phyloP scores from a whole-genome alignment of 2,797 vertebrate species.

The Sebastes umbrosus region DNA sequence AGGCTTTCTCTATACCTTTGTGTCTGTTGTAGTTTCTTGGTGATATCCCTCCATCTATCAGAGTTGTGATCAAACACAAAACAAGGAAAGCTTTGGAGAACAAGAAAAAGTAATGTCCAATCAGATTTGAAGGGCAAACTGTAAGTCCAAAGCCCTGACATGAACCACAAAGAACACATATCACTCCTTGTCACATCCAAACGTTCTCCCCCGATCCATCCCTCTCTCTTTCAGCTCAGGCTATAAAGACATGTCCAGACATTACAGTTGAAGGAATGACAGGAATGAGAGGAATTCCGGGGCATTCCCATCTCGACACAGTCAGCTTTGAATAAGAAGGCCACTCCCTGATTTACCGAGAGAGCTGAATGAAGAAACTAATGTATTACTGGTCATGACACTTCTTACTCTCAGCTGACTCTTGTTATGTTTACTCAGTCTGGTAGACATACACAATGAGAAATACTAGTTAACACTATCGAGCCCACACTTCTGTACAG shows the following conservation, averaged over 20 bases:
- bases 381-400: slow-evolving; percentile 3
- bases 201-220: neutral
- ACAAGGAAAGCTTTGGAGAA: neutral
- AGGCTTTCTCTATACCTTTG: neutral
- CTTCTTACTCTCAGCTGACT: neutral
- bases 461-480: neutral
- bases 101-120: neutral
- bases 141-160: neutral
- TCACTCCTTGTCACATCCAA: neutral
- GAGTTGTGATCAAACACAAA: neutral
- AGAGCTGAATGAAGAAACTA: slow-evolving; percentile 21
- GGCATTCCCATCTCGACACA: slow-evolving; percentile 77
- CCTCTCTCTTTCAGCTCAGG: slow-evolving; percentile 17
- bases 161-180: neutral
- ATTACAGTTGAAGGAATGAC: slow-evolving; percentile 74
- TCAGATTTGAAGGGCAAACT: neutral
- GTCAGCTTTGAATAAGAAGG: slow-evolving; percentile 46
- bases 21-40: neutral
- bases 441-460: neutral
- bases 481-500: neutral
- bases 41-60: neutral
- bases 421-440: neutral
- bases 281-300: slow-evolving; percentile 83
- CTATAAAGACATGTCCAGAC: slow-evolving; percentile 78
- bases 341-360: slow-evolving; percentile 59